Base-by-base conservation (phyloP, 1,140 invertebrate species). In the Psilanteris sp. region DNA sequence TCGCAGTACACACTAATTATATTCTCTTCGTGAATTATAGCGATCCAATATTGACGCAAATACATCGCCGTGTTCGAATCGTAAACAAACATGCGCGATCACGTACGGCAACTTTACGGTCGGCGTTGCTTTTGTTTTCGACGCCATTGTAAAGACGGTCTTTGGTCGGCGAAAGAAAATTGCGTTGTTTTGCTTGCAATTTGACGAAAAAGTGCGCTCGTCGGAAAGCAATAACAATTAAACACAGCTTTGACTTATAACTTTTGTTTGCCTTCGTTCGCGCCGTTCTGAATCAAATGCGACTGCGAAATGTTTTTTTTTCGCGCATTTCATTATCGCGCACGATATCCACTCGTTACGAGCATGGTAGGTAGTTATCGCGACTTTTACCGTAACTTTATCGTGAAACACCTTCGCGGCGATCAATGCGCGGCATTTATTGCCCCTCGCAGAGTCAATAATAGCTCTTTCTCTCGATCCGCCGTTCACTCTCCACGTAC, bases 351-450 rank as follows among this genome's bases (percentile, higher is more conserved):
- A 39, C 39, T 55, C 13, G 39, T 64, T 64, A 54, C 43, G 32
- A 54, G 48, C 50, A 54, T 27, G 37, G 24, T 48, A 43, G 48
- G 41, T 20, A 66, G 70, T 73, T 73, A 66, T 66, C 55, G 62
- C 34, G 55, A 75, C 46, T 75, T 68, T 62, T 61, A 62, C 5
- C 71, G 50, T 57, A 66, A 74, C 54, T 34, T 62, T 20, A 76
- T 76, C 64, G 11, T 70, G 64, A 46, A 70, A 76, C 64, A 70
- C 59, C 73, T 77, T 76, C 27, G 52, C 32, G 55, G 4, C 39
- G 72, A 75, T 75, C 72, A 75, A 74, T 74, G 61, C 24, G 31
- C 24, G 31, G 46, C 71, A 74, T 74, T 74, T 74, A 74, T 74
- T 74, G 71, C 55, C 71, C 61, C 62, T 74, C 71, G 24, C 34